Evolutionary conservation across 2,113 vertebrate genomes (phyloP).

Genomic region (Vanacampus margaritifer): DNA sequence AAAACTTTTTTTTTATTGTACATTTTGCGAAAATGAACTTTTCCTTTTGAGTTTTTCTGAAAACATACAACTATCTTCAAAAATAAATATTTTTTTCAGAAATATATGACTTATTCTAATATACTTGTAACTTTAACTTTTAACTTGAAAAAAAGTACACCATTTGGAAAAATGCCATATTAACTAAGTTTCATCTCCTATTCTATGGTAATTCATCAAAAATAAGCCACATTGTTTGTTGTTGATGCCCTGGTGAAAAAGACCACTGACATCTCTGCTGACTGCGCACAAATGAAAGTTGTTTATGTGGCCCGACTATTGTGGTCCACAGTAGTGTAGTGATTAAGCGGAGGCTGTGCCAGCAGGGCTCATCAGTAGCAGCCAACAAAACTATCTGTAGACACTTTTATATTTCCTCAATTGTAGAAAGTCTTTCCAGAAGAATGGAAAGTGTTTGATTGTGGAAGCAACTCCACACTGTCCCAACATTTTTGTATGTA

Average conservation of each 20-base stretch:
- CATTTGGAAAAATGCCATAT: no score
- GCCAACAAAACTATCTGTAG: neutral
- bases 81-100: no score
- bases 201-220: neutral
- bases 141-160: no score
- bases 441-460: neutral
- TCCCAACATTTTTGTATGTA: neutral
- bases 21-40: no score
- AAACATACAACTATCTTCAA: no score
- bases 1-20: no score
- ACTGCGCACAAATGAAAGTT: conserved; percentile 38
- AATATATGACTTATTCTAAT: no score
- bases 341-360: conserved; percentile 1
- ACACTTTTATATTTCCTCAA: neutral
- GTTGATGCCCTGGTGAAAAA: conserved; percentile 44
- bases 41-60: no score
- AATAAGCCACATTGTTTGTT: conserved; percentile 24
- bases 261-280: conserved; percentile 46
- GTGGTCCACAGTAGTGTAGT: neutral
- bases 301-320: conserved; percentile 37
- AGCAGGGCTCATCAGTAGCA: conserved; percentile 19
- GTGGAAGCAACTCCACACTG: neutral
- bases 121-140: no score
- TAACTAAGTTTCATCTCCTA: no score
- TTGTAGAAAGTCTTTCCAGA: neutral